Percentiles rank a stretch among this genome's conserved stretches.
Conservation (phyloP, 2,888 invertebrate genomes). For the Apantesis nais region DNA sequence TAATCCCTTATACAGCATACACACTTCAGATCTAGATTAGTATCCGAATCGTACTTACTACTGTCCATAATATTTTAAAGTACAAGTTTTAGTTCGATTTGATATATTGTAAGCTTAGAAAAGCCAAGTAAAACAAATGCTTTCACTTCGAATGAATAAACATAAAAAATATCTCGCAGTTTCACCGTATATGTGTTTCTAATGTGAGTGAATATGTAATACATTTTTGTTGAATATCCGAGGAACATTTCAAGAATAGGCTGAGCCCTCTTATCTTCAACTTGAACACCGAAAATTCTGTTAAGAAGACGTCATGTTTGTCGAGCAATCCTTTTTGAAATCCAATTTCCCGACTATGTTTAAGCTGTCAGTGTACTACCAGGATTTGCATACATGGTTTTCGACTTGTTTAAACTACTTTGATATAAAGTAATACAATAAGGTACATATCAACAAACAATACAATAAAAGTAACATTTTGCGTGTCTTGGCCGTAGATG, state of each 20-base stretch:
- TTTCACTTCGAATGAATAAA: not conserved
- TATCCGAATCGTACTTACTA: too few relatives aligned
- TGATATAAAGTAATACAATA: not conserved
- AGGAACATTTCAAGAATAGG: constrained; percentile 42
- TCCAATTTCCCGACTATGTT: constrained; percentile 46
- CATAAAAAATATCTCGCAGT: not conserved
- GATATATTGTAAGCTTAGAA: not conserved
- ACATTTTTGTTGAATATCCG: constrained; percentile 44
- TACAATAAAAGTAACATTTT: not conserved
- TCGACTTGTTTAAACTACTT: not conserved
- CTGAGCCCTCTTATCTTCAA: constrained; percentile 42
- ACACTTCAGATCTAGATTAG: too few relatives aligned
- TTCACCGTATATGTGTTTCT: constrained; percentile 19
- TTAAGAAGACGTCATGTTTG: constrained; percentile 46
- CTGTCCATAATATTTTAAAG: not conserved
- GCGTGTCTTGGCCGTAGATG: not conserved
- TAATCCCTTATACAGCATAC: not conserved
- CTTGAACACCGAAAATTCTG: constrained; percentile 46
- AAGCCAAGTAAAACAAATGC: not conserved
- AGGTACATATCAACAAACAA: not conserved
- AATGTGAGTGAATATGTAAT: constrained; percentile 27
- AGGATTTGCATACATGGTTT: constrained; percentile 11
- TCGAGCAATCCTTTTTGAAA: constrained; percentile 50
- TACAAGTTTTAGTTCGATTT: not conserved
- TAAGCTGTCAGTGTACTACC: constrained; percentile 25